Conservation (phyloP, 2,888 invertebrate species). For the Lochmaea crataegi region DNA sequence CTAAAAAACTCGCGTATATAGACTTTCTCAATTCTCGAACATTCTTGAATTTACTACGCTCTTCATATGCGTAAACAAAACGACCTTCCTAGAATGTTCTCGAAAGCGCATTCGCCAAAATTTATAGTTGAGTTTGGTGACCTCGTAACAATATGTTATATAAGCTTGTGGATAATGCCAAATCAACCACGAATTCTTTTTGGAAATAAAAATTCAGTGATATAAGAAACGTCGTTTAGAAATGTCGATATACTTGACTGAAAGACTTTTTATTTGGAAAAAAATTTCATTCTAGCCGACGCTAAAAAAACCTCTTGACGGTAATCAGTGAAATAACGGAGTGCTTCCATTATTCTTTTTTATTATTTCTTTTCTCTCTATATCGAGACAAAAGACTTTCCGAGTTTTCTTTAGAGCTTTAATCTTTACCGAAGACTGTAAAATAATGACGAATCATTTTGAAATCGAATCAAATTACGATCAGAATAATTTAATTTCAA, state of each 20-base stretch:
- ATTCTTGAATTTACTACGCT: too few species aligned
- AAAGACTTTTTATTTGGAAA: not conserved
- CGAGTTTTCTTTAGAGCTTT: conserved; percentile 1
- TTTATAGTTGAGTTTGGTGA: too few species aligned
- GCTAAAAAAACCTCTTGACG: not conserved
- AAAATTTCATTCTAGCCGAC: not conserved
- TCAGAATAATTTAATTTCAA: too few species aligned
- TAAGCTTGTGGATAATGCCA: not conserved
- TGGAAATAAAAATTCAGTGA: not conserved
- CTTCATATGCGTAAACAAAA: too few species aligned
- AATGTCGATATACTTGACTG: conserved; percentile 12
- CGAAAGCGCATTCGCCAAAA: too few species aligned
- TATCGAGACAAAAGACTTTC: conserved; percentile 18
- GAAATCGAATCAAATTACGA: not conserved
- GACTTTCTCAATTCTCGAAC: too few species aligned
- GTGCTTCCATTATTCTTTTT: conserved; percentile 25
- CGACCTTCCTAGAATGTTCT: too few species aligned
- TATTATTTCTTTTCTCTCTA: conserved; percentile 17
- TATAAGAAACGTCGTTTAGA: not conserved
- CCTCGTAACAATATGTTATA: too few species aligned
- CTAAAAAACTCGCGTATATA: too few species aligned
- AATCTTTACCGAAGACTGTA: not conserved
- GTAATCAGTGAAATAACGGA: conserved; percentile 26
- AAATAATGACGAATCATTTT: not conserved
- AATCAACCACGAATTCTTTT: not conserved